These are phyloP conservation scores for Strix aluco DNA, from an alignment of 2,113 vertebrate species.

Conservation along the genomic window DNA sequence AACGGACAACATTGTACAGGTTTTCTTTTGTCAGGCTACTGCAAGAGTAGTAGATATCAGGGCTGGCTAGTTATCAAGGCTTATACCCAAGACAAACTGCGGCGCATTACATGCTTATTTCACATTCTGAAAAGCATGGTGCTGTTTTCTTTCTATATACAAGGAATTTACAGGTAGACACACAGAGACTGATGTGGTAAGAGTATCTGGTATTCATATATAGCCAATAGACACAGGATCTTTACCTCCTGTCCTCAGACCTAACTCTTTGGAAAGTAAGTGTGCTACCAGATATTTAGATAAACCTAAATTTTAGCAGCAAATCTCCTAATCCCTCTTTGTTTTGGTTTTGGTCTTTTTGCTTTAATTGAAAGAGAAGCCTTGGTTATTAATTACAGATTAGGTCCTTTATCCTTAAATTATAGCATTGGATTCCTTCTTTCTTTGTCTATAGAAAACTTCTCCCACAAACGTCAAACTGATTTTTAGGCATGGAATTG, in stretches of 20 bases:
- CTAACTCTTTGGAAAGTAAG: neutral
- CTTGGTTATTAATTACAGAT: conserved; percentile 34
- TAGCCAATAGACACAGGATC: neutral
- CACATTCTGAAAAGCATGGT: neutral
- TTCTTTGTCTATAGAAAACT: neutral
- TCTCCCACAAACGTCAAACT: neutral
- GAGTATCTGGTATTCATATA: neutral
- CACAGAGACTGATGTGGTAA: neutral
- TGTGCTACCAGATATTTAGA: neutral
- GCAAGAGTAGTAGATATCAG: neutral
- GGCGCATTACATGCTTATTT: neutral
- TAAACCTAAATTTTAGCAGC: conserved; percentile 5
- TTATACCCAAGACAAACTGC: neutral
- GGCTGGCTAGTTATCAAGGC: neutral
- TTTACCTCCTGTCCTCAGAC: neutral
- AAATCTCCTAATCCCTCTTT: conserved; percentile 17
- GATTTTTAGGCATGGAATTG: neutral
- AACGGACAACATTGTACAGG: neutral
- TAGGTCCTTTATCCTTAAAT: conserved; percentile 18
- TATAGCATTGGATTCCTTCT: neutral
- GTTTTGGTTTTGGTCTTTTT: neutral
- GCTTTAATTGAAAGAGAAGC: neutral
- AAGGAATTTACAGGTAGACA: neutral
- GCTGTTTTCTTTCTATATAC: neutral
- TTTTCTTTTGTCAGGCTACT: neutral